These are phyloP conservation scores for Oreotrochilus melanogaster DNA, from an alignment of 2,113 vertebrate genomes.

Conservation along the genomic window DNA sequence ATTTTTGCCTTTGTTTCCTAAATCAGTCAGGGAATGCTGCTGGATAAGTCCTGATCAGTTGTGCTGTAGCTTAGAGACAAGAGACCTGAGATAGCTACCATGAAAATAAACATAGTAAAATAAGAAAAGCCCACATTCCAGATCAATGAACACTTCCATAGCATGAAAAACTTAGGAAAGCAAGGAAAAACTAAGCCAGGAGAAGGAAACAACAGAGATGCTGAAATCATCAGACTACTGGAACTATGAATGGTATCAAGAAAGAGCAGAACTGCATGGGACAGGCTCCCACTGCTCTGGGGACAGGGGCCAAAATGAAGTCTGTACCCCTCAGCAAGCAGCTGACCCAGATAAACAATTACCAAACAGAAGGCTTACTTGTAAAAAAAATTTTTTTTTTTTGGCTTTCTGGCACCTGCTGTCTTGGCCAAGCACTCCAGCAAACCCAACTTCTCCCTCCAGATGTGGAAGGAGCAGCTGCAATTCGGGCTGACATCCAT, in stretches of 20 bases:
- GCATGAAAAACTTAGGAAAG: conserved; percentile 25
- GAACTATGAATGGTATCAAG: not conserved
- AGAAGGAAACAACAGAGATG: not conserved
- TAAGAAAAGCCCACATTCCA: not conserved
- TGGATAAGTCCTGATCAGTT: not conserved
- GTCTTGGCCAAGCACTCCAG: not conserved
- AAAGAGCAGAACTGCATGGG: not conserved
- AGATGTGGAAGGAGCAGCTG: not conserved
- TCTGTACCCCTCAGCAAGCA: not conserved
- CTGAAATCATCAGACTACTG: not conserved
- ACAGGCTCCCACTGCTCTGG: not conserved
- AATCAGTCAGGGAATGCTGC: not conserved
- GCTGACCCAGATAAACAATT: conserved; percentile 8
- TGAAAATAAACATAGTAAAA: not conserved
- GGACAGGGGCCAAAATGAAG: conserved; percentile 44
- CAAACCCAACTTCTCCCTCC: not conserved
- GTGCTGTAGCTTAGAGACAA: not conserved
- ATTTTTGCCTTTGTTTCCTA: not conserved
- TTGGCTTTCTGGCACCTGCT: conserved; percentile 30
- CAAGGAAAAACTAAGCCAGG: conserved; percentile 13
- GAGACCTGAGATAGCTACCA: not conserved
- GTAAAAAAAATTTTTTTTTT: not conserved
- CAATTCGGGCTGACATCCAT: not conserved
- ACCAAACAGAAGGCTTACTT: conserved; percentile 1
- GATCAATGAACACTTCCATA: not conserved